Base-by-base conservation (phyloP, 2,113 vertebrate species). In the Nannospalax galili region DNA sequence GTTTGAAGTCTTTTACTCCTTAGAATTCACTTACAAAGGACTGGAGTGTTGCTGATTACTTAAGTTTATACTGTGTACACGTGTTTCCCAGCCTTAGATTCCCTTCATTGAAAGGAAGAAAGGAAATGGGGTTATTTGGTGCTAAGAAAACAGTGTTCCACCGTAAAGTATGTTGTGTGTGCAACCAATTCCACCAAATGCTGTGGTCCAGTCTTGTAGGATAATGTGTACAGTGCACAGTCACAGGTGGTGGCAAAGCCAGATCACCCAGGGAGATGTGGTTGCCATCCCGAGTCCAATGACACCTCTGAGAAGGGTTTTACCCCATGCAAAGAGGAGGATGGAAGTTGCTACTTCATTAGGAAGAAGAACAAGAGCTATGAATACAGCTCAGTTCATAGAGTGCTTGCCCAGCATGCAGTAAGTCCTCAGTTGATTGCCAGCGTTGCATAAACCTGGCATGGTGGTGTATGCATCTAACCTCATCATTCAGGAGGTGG, bases 91-190 rank as follows among this genome's bases (percentile, higher is more conserved):
- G 64, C 28, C 20, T 3, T 2, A 1, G 42, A 1, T 15, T 48
- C 58, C 87, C 48, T 77, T 52, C 75, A 4, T 14, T 0, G 60
- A 52, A 52, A 35, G 1, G 3, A 65, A 62, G 86, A 22, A 30
- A 15, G n/a, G 26, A 30, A 64, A n/a, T 0, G 0, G 7, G 40
- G 15, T 40, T 0, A 26, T 8, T 48, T 30, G 17, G 65, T 42
- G 82, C 72, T 28, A n/a, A 64, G 32, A 37, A 56, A 56, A 64
- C 77, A 2, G 37, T 0, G 0, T 5, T 56, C 12, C 8, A 0
- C 30, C 5, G 14, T 26, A 22, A 0, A 0, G 60, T 1, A 26
- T 3, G 19, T 72, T 14, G 67, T 5, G n/a, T n/a, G 30, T 3
- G 11, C 74, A 64, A 12, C 32, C 28, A 20, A 11, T 12, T 9